Evolutionary conservation across 2,888 invertebrate species (phyloP).

Genomic region (Drosophila atripex): DNA sequence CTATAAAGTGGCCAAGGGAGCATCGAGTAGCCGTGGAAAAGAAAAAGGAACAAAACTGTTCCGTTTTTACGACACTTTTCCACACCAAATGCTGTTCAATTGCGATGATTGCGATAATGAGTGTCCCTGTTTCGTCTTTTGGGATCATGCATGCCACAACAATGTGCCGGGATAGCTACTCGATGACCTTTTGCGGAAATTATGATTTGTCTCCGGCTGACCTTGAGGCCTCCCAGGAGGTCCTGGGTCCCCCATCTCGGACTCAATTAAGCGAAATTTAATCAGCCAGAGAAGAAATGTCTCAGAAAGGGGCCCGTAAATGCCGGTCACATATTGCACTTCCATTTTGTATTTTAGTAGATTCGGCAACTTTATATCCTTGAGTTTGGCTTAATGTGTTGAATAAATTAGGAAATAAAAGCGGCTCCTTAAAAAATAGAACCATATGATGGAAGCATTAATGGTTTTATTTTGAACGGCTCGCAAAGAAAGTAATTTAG

Average conservation of each 20-base stretch:
- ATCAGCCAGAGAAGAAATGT: slow-evolving; percentile 43
- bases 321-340: slow-evolving; percentile 47
- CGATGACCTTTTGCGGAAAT: slow-evolving; percentile 70
- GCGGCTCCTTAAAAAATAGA: slow-evolving; percentile 26
- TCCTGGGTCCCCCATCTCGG: slow-evolving; percentile 15
- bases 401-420: slow-evolving; percentile 42
- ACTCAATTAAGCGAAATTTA: slow-evolving; percentile 46
- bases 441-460: slow-evolving; percentile 8
- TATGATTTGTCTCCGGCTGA: slow-evolving; percentile 57
- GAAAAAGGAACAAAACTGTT: slow-evolving; percentile 43
- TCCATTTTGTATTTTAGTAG: slow-evolving; percentile 38
- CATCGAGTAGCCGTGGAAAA: slow-evolving; percentile 53
- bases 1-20: slow-evolving; percentile 65
- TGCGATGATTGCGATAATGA: slow-evolving; percentile 76
- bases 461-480: slow-evolving; percentile 1
- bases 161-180: slow-evolving; percentile 22
- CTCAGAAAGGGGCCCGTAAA: slow-evolving; percentile 21
- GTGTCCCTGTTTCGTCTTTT: slow-evolving; percentile 45
- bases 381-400: slow-evolving; percentile 29
- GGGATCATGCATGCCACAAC: slow-evolving; percentile 46
- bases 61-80: slow-evolving; percentile 70
- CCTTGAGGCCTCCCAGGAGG: slow-evolving; percentile 29
- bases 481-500: slow-evolving; percentile 12
- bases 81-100: slow-evolving; percentile 71
- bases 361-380: slow-evolving; percentile 35